phyloP scores from a whole-genome alignment of 2,113 vertebrate species.

The Odocoileus hemionus region DNA sequence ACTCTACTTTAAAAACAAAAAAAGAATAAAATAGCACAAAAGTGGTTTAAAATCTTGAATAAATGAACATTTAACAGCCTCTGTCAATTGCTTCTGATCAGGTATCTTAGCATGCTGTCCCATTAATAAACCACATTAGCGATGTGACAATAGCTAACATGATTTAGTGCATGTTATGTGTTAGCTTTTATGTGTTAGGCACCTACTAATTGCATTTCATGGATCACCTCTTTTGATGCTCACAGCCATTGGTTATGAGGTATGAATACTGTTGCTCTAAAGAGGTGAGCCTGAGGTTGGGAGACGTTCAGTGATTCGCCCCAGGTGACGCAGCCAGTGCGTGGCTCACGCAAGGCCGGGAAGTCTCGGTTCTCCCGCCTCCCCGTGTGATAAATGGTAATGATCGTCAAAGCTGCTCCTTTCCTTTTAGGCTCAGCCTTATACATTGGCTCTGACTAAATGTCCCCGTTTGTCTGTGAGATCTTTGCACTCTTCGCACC shows the following conservation, averaged over 20 bases:
- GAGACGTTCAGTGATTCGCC: background rate
- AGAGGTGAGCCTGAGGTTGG: constrained; percentile 4
- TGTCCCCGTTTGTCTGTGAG: background rate
- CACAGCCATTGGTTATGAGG: background rate
- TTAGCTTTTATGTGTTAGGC: background rate
- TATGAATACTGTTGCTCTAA: background rate
- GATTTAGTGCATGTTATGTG: background rate
- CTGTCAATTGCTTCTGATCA: background rate
- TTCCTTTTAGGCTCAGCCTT: background rate
- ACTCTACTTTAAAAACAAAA: background rate
- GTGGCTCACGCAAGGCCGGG: background rate
- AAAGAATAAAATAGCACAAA: background rate
- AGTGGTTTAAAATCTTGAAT: background rate
- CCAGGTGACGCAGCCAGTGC: background rate
- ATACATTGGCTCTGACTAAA: background rate
- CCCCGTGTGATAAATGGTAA: background rate
- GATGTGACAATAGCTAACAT: background rate
- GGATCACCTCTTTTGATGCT: background rate
- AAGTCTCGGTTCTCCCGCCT: background rate
- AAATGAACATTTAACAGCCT: background rate
- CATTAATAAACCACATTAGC: background rate
- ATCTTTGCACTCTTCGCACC: background rate
- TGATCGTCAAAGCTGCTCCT: background rate
- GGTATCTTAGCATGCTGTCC: background rate
- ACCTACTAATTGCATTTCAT: background rate